Conservation (phyloP, 1,140 invertebrate species). For the Calliopsis andreniformis region DNA sequence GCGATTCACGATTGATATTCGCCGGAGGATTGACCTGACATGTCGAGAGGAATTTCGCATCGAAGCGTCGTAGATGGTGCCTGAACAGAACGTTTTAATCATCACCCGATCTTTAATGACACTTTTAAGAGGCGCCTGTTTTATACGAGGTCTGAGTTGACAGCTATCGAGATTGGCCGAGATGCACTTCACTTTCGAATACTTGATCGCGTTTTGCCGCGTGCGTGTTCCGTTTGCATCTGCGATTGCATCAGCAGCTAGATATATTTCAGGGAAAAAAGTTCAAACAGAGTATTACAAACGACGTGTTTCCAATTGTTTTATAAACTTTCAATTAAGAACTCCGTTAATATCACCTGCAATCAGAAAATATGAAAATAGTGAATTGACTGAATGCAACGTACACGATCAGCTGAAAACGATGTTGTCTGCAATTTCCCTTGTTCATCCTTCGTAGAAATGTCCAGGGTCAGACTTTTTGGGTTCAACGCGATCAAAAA, state of each 20-base stretch:
- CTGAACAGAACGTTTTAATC: constrained; percentile 15
- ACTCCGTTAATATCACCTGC: too few relatives aligned
- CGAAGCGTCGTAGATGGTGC: background rate
- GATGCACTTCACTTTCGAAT: background rate
- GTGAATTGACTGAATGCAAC: constrained; percentile 33
- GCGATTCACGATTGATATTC: constrained; percentile 8
- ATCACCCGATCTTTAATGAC: constrained; percentile 14
- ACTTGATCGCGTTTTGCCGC: background rate
- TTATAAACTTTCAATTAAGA: too few relatives aligned
- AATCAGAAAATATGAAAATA: too few relatives aligned
- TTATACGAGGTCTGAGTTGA: background rate
- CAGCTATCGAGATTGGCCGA: constrained; percentile 2
- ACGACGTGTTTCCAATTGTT: too few relatives aligned
- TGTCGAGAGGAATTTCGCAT: background rate
- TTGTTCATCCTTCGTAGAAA: constrained; percentile 84
- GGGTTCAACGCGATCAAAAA: constrained; percentile 88
- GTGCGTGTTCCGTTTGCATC: background rate
- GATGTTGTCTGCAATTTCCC: constrained; percentile 83
- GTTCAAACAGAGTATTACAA: too few relatives aligned
- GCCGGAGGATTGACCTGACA: constrained; percentile 11
- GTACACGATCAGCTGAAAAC: constrained; percentile 84
- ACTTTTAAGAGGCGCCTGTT: constrained; percentile 13
- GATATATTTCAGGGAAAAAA: background rate
- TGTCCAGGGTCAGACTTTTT: constrained; percentile 83
- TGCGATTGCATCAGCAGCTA: background rate